Conservation (phyloP, 1,140 invertebrate species). For the Sitodiplosis mosellana region DNA sequence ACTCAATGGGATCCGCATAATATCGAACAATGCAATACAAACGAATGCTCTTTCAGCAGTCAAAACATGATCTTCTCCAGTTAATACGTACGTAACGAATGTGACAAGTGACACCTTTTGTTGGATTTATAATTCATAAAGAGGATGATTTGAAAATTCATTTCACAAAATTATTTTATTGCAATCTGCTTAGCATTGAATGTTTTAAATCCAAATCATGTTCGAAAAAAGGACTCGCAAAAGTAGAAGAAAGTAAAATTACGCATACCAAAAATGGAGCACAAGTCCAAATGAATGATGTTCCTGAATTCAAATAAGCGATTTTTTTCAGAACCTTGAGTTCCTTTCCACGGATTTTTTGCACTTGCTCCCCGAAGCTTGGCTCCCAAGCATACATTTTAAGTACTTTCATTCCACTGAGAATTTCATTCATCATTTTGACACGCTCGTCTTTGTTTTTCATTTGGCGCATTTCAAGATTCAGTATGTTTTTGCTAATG, state of each 20-base stretch:
- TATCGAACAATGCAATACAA: slow-evolving; percentile 68
- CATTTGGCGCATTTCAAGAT: slow-evolving; percentile 27
- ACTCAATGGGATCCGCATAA: slow-evolving; percentile 59
- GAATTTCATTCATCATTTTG: slow-evolving; percentile 58
- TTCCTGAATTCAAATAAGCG: slow-evolving; percentile 73
- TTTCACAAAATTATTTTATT: neutral
- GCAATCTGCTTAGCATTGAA: neutral
- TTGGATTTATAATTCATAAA: neutral
- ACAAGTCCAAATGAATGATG: slow-evolving; percentile 91
- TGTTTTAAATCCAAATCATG: neutral
- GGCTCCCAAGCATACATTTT: slow-evolving; percentile 85
- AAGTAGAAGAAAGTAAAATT: no score
- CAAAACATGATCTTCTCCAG: slow-evolving; percentile 40
- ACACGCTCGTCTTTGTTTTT: slow-evolving; percentile 49
- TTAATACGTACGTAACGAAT: slow-evolving; percentile 68
- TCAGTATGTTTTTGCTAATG: slow-evolving; percentile 4
- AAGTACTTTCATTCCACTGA: slow-evolving; percentile 46
- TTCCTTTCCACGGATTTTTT: slow-evolving; percentile 68
- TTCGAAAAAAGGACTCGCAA: no score
- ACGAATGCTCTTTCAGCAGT: slow-evolving; percentile 68
- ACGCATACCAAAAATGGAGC: slow-evolving; percentile 82
- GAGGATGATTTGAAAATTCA: neutral
- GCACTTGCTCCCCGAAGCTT: slow-evolving; percentile 68
- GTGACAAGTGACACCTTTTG: slow-evolving; percentile 62
- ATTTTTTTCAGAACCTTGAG: slow-evolving; percentile 64